These are phyloP conservation scores for Nyctereutes procyonoides DNA, from an alignment of 2,113 vertebrate genomes.

Conservation along the genomic window DNA sequence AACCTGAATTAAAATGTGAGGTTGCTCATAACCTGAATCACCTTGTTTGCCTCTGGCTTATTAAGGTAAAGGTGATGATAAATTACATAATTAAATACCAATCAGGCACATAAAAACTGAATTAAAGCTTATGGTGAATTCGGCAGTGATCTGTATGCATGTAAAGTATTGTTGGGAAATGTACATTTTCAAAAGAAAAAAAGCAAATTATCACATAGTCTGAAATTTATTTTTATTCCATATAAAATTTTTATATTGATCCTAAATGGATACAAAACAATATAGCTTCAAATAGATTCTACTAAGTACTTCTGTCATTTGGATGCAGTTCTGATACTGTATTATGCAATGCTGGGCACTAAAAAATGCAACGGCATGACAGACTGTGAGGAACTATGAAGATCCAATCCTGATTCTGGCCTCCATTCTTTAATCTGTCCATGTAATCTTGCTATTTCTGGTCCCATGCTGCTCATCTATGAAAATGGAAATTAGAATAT, in stretches of 20 bases:
- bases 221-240: conserved; percentile 49
- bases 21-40: not conserved
- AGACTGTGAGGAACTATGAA: not conserved
- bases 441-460: not conserved
- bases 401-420: too few relatives aligned
- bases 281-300: not conserved
- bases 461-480: not conserved
- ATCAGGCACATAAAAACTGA: not conserved
- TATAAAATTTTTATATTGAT: conserved; percentile 37
- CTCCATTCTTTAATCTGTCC: not conserved
- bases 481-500: not conserved
- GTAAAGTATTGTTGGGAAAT: not conserved
- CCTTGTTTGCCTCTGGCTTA: not conserved
- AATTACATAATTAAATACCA: not conserved
- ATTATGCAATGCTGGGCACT: not conserved
- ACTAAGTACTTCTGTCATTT: not conserved
- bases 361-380: not conserved
- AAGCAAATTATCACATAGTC: not conserved
- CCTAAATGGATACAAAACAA: not conserved
- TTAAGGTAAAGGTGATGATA: not conserved
- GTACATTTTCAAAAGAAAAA: conserved; percentile 43
- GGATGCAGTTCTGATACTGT: not conserved
- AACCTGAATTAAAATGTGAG: not conserved
- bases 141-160: not conserved
- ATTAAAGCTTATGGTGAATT: not conserved